phyloP scores from a whole-genome alignment of 1,140 invertebrate genomes.

The Drosophila parvula region DNA sequence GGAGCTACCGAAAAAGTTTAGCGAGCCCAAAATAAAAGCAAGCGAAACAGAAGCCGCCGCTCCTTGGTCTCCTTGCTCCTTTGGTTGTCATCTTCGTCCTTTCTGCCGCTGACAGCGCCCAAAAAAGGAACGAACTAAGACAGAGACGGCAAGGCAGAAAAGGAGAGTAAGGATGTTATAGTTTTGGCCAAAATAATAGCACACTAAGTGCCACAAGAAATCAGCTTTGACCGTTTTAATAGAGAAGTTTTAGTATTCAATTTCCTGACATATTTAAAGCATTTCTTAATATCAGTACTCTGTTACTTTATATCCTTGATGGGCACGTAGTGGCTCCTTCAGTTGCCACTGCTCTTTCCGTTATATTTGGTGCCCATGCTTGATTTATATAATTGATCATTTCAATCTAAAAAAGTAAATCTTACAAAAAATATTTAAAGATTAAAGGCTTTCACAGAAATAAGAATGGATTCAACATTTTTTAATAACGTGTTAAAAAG shows the following conservation, averaged over 20 bases:
- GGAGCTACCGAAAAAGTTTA: slow-evolving; percentile 42
- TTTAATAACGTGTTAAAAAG: too few species aligned
- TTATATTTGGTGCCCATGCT: too few species aligned
- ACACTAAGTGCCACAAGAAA: neutral
- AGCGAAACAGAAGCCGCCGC: slow-evolving; percentile 40
- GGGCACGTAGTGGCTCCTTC: too few species aligned
- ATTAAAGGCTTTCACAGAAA: too few species aligned
- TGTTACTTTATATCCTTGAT: too few species aligned
- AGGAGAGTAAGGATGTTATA: slow-evolving; percentile 15
- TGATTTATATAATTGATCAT: too few species aligned
- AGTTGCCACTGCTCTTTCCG: too few species aligned
- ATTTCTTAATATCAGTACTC: too few species aligned
- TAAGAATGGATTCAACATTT: too few species aligned
- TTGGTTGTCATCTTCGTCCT: slow-evolving; percentile 50
- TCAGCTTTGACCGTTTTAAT: neutral
- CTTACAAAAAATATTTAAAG: too few species aligned
- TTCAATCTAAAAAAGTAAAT: too few species aligned
- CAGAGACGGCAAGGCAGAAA: slow-evolving; percentile 18
- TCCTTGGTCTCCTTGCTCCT: slow-evolving; percentile 40
- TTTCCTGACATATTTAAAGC: neutral
- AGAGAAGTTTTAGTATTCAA: neutral
- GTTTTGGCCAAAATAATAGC: slow-evolving; percentile 12
- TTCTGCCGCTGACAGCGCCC: slow-evolving; percentile 52
- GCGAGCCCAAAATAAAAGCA: slow-evolving; percentile 68
- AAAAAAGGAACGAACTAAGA: slow-evolving; percentile 31